These are phyloP conservation scores for Phaonia tiefii DNA, from an alignment of 2,888 invertebrate species.

Conservation along the genomic window DNA sequence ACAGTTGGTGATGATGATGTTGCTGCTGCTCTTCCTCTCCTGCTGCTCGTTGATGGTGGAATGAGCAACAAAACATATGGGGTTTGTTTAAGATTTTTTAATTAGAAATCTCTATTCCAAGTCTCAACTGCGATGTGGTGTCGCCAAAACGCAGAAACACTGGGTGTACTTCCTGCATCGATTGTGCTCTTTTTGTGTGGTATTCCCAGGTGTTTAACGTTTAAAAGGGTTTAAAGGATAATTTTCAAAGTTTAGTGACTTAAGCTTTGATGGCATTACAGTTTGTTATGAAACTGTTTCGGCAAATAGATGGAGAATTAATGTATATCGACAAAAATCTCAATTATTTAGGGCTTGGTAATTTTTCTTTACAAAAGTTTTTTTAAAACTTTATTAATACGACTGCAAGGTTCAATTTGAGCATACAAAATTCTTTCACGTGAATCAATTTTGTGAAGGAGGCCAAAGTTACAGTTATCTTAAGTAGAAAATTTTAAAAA, in stretches of 20 bases:
- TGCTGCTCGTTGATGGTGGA: neutral
- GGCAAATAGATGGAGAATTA: too few relatives aligned
- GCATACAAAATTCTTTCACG: too few relatives aligned
- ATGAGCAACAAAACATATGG: constrained; percentile 33
- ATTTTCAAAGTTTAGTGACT: neutral
- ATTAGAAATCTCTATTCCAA: constrained; percentile 51
- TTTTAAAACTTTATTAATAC: too few relatives aligned
- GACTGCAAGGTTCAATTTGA: too few relatives aligned
- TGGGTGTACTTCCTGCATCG: constrained; percentile 33
- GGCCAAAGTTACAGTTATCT: too few relatives aligned
- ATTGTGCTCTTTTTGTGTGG: neutral
- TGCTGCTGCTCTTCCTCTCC: neutral
- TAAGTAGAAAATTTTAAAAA: too few relatives aligned
- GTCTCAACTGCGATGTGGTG: constrained; percentile 15
- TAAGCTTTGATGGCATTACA: neutral
- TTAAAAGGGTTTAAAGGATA: constrained; percentile 29
- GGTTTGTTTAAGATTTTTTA: constrained; percentile 58
- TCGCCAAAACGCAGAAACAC: neutral
- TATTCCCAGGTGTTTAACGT: constrained; percentile 46
- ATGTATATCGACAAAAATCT: too few relatives aligned
- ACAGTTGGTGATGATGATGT: constrained; percentile 11
- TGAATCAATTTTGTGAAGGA: too few relatives aligned
- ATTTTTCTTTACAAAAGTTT: too few relatives aligned
- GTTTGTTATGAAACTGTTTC: too few relatives aligned
- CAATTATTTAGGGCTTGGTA: too few relatives aligned